These are phyloP conservation scores for Dinomys branickii DNA, from an alignment of 2,113 vertebrate genomes.

Conservation along the genomic window DNA sequence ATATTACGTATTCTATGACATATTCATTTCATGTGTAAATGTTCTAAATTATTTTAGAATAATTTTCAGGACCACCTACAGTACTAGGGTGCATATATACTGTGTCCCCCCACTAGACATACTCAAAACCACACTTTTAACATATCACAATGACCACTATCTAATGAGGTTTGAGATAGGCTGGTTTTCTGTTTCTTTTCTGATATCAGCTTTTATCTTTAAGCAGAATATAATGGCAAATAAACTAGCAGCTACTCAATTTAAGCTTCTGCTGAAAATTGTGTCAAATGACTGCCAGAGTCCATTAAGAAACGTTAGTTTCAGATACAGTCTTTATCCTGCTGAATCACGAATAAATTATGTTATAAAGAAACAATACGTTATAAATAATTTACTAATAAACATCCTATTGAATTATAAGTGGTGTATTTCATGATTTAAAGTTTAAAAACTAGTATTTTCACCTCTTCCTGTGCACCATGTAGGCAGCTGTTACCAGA, in stretches of 20 bases:
- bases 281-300: constrained; percentile 71
- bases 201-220: neutral
- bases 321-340: constrained; percentile 22
- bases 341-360: constrained; percentile 19
- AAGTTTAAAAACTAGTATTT: constrained; percentile 28
- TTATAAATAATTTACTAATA: constrained; percentile 17
- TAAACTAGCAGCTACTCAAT: constrained; percentile 61
- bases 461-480: neutral
- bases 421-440: neutral
- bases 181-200: neutral
- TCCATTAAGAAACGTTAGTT: constrained; percentile 75
- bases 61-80: constrained; percentile 13
- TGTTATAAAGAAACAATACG: neutral
- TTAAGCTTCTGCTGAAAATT: constrained; percentile 79
- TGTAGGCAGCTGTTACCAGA: neutral
- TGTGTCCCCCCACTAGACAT: constrained; percentile 36
- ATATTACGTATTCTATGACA: too few species aligned
- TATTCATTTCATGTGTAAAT: constrained; percentile 73
- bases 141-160: constrained; percentile 41
- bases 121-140: constrained; percentile 54
- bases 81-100: constrained; percentile 46
- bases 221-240: constrained; percentile 51
- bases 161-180: constrained; percentile 58
- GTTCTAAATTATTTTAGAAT: constrained; percentile 75
- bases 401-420: neutral